phyloP scores from a whole-genome alignment of 2,888 invertebrate genomes.

The Idaea straminata region DNA sequence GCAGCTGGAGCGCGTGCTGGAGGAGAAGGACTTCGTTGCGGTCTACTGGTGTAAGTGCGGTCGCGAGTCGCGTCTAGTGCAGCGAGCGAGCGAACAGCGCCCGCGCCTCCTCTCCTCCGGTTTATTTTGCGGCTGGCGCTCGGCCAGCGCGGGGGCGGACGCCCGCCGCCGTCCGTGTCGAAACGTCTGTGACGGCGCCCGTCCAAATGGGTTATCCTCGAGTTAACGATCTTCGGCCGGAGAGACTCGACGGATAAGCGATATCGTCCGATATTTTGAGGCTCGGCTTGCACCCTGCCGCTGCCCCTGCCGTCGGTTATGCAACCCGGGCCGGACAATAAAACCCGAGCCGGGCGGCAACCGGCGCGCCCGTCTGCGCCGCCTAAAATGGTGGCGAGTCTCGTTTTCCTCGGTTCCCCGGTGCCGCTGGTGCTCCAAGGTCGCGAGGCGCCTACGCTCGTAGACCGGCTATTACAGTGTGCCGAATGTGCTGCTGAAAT shows the following conservation, averaged over 20 bases:
- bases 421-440: conserved; percentile 63
- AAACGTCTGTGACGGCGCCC: conserved; percentile 64
- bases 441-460: conserved; percentile 75
- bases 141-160: conserved; percentile 55
- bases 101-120: conserved; percentile 50
- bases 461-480: conserved; percentile 67
- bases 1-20: conserved; percentile 93
- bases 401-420: conserved; percentile 70
- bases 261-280: conserved; percentile 63
- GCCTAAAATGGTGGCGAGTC: conserved; percentile 77
- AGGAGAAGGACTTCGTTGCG: conserved; percentile 96
- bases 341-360: conserved; percentile 70
- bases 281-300: conserved; percentile 45
- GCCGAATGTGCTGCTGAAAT: conserved; percentile 67
- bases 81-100: conserved; percentile 39
- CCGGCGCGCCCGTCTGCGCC: conserved; percentile 61
- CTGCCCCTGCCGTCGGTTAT: conserved; percentile 66
- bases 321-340: conserved; percentile 72
- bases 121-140: conserved; percentile 54
- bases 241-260: conserved; percentile 36
- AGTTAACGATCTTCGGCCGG: conserved; percentile 71
- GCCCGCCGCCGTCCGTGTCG: conserved; percentile 44
- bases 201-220: conserved; percentile 70
- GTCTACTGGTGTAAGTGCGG: conserved; percentile 96
- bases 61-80: conserved; percentile 25